phyloP scores from a whole-genome alignment of 2,113 vertebrate species.

The Mellivora capensis region DNA sequence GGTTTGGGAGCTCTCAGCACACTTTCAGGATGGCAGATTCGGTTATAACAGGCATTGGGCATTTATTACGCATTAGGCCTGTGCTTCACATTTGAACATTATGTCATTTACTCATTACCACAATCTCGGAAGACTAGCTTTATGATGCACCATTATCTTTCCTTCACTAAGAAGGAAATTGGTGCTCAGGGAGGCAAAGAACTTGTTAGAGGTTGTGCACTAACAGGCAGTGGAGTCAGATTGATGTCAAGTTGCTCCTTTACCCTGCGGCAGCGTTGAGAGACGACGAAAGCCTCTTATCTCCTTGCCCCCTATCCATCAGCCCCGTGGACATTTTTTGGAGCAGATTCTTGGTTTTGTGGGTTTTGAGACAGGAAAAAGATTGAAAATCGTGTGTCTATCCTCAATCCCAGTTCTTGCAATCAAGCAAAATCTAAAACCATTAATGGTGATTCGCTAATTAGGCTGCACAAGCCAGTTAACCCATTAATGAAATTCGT shows the following conservation, averaged over 20 bases:
- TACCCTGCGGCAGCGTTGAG: neutral
- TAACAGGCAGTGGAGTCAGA: neutral
- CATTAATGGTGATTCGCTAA: neutral
- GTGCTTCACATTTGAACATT: neutral
- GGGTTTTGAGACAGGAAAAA: neutral
- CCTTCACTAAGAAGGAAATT: neutral
- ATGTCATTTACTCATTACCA: neutral
- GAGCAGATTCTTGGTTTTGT: neutral
- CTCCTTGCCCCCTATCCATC: neutral
- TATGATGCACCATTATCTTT: neutral
- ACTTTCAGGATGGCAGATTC: neutral
- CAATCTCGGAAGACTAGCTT: neutral
- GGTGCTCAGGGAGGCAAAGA: neutral
- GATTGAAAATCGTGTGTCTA: neutral
- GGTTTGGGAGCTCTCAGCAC: neutral
- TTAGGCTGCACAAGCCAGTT: neutral
- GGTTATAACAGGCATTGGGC: neutral
- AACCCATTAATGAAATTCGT: neutral
- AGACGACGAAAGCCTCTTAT: neutral
- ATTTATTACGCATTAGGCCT: neutral
- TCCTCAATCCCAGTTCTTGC: neutral
- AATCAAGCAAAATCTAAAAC: neutral
- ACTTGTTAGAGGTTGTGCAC: neutral
- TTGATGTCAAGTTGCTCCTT: neutral
- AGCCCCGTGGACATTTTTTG: neutral